Percentiles rank a stretch among this genome's conserved stretches.
Conservation (phyloP, 2,113 vertebrate genomes). For the Anolis sagrei region DNA sequence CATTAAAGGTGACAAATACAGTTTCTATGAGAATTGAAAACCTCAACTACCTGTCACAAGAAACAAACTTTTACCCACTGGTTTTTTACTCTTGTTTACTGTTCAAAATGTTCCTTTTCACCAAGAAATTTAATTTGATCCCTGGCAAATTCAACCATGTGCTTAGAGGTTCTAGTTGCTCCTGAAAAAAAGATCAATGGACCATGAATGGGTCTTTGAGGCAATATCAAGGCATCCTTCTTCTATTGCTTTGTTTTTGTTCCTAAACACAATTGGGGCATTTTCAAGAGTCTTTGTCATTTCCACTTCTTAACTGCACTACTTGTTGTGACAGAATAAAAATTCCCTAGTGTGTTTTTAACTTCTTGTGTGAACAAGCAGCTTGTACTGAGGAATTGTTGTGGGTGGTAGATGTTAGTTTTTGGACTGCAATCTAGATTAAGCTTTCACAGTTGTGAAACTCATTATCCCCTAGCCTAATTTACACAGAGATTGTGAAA, state of each 20-base stretch:
- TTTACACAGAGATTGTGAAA: not conserved
- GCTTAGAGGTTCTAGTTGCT: not conserved
- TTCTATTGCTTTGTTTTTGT: not conserved
- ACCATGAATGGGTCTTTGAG: rapidly evolving
- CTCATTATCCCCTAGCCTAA: too few species aligned
- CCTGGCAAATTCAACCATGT: not conserved
- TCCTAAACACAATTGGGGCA: rapidly evolving
- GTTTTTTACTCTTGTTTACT: constrained; percentile 18
- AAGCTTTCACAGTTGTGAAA: not conserved
- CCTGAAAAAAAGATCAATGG: rapidly evolving
- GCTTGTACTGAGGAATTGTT: too few species aligned
- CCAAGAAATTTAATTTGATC: not conserved
- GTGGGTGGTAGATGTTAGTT: not conserved
- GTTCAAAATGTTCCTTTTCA: not conserved
- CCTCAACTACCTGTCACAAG: constrained; percentile 32
- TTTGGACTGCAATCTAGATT: not conserved
- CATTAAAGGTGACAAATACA: constrained; percentile 59
- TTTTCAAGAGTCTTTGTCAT: not conserved
- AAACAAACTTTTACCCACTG: constrained; percentile 20
- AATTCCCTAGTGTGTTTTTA: not conserved
- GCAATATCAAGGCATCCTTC: not conserved
- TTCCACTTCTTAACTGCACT: rapidly evolving
- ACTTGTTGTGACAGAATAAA: not conserved
- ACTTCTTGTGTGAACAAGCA: not conserved
- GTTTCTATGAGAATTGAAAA: constrained; percentile 52